These are phyloP conservation scores for Acridotheres tristis DNA, from an alignment of 2,797 vertebrate species.

Conservation along the genomic window DNA sequence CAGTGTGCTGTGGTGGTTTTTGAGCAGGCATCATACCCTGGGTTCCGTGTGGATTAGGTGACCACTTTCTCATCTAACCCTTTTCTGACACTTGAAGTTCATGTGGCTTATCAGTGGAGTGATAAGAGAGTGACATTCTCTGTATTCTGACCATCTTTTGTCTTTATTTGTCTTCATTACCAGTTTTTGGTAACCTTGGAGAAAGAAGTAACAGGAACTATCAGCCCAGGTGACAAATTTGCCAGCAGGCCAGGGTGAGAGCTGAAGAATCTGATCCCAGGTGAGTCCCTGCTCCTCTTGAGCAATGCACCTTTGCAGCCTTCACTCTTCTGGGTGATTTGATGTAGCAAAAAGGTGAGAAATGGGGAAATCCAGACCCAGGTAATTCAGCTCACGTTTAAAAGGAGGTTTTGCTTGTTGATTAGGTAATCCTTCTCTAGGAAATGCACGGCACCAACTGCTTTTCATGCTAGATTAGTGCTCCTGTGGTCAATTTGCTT, in stretches of 20 bases:
- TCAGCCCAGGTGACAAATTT: constrained; percentile 37
- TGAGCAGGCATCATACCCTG: neutral
- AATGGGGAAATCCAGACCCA: constrained; percentile 63
- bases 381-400: constrained; percentile 73
- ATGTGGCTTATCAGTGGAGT: neutral
- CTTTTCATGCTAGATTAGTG: constrained; percentile 97
- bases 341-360: constrained; percentile 53
- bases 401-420: constrained; percentile 72
- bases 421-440: constrained; percentile 75
- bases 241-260: constrained; percentile 37
- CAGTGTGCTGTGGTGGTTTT: neutral
- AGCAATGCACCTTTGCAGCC: constrained; percentile 1
- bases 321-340: constrained; percentile 1
- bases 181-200: constrained; percentile 42
- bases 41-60: neutral
- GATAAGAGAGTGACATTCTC: neutral
- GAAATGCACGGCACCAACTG: constrained; percentile 83
- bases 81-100: neutral
- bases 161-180: constrained; percentile 55
- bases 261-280: neutral
- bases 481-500: constrained; percentile 99
- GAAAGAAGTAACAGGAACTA: neutral
- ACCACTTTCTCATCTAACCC: neutral
- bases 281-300: neutral
- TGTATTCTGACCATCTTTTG: neutral